A percentile compares a stretch with the other conserved stretches of the same genome.
Conservation (phyloP, 2,888 invertebrate species). For the Polymixis flavicincta region DNA sequence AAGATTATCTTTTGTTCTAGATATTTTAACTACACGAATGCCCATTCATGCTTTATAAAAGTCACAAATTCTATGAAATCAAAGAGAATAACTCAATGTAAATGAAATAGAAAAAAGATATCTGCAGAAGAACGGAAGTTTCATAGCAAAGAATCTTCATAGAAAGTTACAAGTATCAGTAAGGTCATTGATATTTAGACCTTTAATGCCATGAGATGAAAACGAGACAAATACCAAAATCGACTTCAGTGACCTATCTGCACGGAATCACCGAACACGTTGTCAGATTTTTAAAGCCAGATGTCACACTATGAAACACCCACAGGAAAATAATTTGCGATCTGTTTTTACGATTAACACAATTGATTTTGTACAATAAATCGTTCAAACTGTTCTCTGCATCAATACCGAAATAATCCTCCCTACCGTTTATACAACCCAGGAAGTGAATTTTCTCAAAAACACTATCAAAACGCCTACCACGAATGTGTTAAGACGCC, state of each 20-base stretch:
- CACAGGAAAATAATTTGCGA: not conserved
- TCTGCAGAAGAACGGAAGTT: not conserved
- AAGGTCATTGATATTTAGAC: not conserved
- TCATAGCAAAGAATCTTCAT: not conserved
- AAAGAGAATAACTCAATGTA: not conserved
- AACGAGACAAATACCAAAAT: not conserved
- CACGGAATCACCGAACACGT: not conserved
- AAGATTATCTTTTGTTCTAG: not conserved
- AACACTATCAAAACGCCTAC: slow-evolving; percentile 6
- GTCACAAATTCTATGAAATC: not conserved
- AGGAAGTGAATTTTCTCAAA: slow-evolving; percentile 25
- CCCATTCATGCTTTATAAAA: not conserved
- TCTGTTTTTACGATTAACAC: not conserved
- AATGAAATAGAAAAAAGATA: not conserved
- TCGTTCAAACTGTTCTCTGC: not conserved
- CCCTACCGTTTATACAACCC: not conserved
- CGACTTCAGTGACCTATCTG: not conserved
- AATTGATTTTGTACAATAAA: not conserved
- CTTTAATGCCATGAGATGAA: not conserved
- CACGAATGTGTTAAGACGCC: slow-evolving; percentile 8
- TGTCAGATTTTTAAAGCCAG: not conserved
- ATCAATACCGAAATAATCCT: slow-evolving; percentile 2
- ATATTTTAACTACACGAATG: not conserved
- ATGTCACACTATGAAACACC: no score
- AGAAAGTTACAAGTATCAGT: not conserved